Evolutionary conservation across 2,113 vertebrate species (phyloP).

Genomic region (Chionodraco myersi): DNA sequence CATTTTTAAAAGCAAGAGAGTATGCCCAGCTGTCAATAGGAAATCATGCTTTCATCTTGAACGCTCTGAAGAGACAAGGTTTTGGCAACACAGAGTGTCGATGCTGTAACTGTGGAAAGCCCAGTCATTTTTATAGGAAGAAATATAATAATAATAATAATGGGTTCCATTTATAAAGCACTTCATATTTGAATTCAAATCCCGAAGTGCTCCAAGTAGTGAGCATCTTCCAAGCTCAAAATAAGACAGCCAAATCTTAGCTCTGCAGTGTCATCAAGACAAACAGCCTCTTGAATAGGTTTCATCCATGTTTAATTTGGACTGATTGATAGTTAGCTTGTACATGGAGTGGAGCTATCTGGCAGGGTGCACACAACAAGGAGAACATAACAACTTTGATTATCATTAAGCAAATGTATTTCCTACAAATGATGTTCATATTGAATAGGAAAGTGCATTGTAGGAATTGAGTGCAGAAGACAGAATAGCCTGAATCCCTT

Average conservation of each 20-base stretch:
- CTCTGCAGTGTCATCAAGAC: conserved; percentile 45
- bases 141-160: conserved; percentile 11
- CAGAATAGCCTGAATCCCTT: conserved; percentile 7
- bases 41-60: conserved; percentile 27
- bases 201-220: too few relatives aligned
- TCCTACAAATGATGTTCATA: neutral
- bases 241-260: conserved; percentile 40
- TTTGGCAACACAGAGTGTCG: conserved; percentile 48
- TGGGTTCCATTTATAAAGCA: too few relatives aligned
- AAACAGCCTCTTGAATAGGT: conserved; percentile 31
- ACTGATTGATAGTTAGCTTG: conserved; percentile 10
- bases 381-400: neutral
- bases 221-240: conserved; percentile 29
- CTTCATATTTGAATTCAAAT: too few relatives aligned
- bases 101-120: conserved; percentile 47
- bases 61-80: conserved; percentile 20
- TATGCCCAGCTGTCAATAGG: conserved; percentile 19
- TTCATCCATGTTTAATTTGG: conserved; percentile 35
- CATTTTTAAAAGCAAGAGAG: conserved; percentile 37
- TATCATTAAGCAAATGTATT: conserved; percentile 4
- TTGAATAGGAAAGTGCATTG: conserved; percentile 7
- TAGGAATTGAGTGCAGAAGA: neutral
- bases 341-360: conserved; percentile 8
- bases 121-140: conserved; percentile 57
- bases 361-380: conserved; percentile 4